phyloP scores from a whole-genome alignment of 2,797 vertebrate genomes.

The Molossus alvarezi region DNA sequence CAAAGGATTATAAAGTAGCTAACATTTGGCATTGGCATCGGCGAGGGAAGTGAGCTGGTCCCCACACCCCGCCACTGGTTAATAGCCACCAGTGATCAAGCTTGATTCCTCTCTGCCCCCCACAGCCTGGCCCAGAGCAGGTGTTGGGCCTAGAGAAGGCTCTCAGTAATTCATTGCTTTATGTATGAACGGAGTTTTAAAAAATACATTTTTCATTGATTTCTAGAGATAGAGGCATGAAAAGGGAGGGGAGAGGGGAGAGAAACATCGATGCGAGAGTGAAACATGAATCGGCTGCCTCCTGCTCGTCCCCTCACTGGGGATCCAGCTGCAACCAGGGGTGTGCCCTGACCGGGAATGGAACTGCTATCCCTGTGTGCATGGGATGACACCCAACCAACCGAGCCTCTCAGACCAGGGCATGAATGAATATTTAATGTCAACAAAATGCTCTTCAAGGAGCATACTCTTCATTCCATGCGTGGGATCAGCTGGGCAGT shows the following conservation, averaged over 20 bases:
- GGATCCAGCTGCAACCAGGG: background rate
- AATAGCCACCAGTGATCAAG: background rate
- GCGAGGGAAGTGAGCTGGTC: background rate
- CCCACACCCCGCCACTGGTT: background rate
- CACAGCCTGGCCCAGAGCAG: background rate
- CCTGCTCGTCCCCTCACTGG: background rate
- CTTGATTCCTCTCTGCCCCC: background rate
- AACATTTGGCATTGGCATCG: background rate
- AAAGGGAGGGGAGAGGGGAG: background rate
- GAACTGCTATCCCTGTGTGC: background rate
- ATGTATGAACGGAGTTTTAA: background rate
- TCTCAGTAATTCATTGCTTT: background rate
- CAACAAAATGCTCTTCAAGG: background rate
- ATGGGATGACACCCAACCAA: background rate
- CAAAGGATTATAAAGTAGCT: background rate
- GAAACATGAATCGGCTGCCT: background rate
- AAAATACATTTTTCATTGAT: background rate
- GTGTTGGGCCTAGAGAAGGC: background rate
- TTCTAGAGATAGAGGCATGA: background rate
- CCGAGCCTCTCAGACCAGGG: background rate
- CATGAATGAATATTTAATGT: background rate
- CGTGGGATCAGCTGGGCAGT: background rate
- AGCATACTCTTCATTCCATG: background rate
- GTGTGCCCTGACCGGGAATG: background rate
- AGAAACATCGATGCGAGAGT: no score